Evolutionary conservation across 2,888 invertebrate genomes (phyloP).

Genomic region (Thera obeliscata): DNA sequence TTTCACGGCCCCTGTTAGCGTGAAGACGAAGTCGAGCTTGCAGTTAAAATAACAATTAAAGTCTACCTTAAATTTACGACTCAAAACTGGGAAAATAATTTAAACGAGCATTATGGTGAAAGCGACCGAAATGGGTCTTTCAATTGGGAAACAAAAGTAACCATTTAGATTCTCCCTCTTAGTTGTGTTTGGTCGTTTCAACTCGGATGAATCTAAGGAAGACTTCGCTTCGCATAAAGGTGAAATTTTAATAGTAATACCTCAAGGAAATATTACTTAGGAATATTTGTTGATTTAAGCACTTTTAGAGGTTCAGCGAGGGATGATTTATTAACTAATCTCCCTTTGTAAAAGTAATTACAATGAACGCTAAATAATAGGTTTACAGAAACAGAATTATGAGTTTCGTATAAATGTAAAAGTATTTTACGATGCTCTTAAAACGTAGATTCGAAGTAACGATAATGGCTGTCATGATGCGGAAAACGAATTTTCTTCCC

Average conservation of each 20-base stretch:
- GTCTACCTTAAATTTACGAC: conserved; percentile 82
- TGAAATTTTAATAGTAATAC: conserved; percentile 81
- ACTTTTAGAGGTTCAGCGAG: conserved; percentile 54
- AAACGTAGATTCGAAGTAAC: conserved; percentile 79
- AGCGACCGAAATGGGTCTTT: conserved; percentile 74
- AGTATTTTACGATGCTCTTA: conserved; percentile 62
- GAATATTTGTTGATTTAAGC: conserved; percentile 75
- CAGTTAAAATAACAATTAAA: conserved; percentile 85
- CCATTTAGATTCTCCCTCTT: conserved; percentile 66
- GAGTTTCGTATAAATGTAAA: conserved; percentile 56
- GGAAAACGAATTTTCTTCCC: conserved; percentile 81
- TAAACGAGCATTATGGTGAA: conserved; percentile 70
- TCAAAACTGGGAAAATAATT: conserved; percentile 82
- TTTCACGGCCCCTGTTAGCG: conserved; percentile 68
- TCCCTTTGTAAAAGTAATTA: conserved; percentile 43
- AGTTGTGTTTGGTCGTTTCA: conserved; percentile 69
- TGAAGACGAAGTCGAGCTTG: conserved; percentile 78
- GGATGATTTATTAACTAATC: conserved; percentile 51
- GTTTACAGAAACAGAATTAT: conserved; percentile 34
- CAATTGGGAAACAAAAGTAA: conserved; percentile 76
- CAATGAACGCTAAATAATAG: conserved; percentile 35
- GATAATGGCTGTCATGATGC: conserved; percentile 78
- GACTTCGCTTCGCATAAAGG: conserved; percentile 64
- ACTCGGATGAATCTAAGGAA: conserved; percentile 58
- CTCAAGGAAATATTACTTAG: conserved; percentile 76